phyloP scores from a whole-genome alignment of 2,888 invertebrate species.

The Acleris cristana region DNA sequence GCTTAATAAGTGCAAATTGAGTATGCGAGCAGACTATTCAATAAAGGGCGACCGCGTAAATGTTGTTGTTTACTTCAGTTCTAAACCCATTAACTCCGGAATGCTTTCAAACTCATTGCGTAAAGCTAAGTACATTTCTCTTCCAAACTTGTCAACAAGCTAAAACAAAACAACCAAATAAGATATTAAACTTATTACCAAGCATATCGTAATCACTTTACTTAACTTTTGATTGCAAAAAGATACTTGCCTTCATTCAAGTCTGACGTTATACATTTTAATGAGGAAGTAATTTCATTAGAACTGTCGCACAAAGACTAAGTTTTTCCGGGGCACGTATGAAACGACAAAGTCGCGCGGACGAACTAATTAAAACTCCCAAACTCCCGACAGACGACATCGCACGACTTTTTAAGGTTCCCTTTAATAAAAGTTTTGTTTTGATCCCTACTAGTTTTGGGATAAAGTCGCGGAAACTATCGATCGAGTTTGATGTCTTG shows the following conservation, averaged over 20 bases:
- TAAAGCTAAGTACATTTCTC: no score
- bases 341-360: conserved; percentile 18
- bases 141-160: background rate
- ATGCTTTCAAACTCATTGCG: no score
- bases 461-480: background rate
- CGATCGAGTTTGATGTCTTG: background rate
- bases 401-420: conserved; percentile 27
- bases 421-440: conserved; percentile 30
- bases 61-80: no score
- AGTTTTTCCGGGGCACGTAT: conserved; percentile 28
- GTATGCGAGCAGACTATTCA: no score
- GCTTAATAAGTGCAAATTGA: no score
- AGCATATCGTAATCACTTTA: conserved; percentile 20
- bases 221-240: conserved; percentile 18
- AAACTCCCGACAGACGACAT: conserved; percentile 28
- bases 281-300: conserved; percentile 24
- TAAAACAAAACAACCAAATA: conserved; percentile 9
- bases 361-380: conserved; percentile 29
- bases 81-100: no score
- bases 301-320: conserved; percentile 9
- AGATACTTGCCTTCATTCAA: conserved; percentile 2
- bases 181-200: conserved; percentile 8
- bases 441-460: conserved; percentile 10
- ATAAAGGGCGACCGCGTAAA: no score
- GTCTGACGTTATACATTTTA: conserved; percentile 13